These are phyloP conservation scores for Hexactinellida sp. DNA, from an alignment of 37 sponge, comb jelly and placozoan species.

Conservation along the genomic window DNA sequence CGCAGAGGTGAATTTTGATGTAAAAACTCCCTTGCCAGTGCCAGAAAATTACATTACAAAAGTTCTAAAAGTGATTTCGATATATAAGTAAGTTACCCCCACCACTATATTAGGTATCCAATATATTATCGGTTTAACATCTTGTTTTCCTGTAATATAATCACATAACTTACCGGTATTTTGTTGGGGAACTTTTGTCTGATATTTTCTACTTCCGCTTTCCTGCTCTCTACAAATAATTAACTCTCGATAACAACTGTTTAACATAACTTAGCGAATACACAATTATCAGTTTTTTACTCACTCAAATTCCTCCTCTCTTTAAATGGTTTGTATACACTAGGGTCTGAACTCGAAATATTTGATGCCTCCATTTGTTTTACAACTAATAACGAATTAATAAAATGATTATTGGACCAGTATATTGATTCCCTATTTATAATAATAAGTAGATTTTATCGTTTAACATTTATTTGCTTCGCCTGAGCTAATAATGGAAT, in stretches of 20 bases:
- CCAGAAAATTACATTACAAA: no score
- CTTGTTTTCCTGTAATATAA: no score
- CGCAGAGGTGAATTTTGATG: no score
- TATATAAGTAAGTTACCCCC: no score
- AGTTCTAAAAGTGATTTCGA: no score
- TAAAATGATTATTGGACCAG: not conserved
- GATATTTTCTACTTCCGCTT: constrained; percentile 86
- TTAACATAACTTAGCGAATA: not conserved
- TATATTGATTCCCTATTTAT: not conserved
- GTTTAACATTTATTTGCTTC: not conserved
- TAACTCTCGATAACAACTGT: not conserved
- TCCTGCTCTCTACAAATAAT: constrained; percentile 62
- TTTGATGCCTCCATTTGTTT: constrained; percentile 1
- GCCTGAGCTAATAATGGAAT: not conserved
- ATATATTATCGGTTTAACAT: no score
- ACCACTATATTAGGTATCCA: no score
- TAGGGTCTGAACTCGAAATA: not conserved
- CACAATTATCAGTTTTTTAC: not conserved
- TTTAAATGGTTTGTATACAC: not conserved
- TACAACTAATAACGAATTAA: not conserved
- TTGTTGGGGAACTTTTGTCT: constrained; percentile 92
- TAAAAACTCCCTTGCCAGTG: no score
- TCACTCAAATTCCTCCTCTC: constrained; percentile 4
- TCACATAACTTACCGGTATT: constrained; percentile 81
- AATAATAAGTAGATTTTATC: not conserved